Conservation (phyloP, 2,888 invertebrate species). For the Hyles lineata region DNA sequence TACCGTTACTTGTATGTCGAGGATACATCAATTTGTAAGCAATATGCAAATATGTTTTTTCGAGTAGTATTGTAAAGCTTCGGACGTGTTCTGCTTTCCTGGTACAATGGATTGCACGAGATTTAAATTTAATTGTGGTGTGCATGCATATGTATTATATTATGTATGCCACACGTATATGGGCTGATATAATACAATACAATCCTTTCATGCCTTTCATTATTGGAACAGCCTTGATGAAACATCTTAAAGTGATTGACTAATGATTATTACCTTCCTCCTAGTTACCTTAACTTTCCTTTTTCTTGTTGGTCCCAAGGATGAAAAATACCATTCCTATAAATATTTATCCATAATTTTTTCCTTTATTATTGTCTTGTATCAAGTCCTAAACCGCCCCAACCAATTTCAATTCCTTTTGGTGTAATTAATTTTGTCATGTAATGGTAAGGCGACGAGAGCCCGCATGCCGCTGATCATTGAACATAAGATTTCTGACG, state of each 20-base stretch:
- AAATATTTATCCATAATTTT: too few relatives aligned
- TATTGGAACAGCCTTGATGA: too few relatives aligned
- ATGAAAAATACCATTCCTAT: too few relatives aligned
- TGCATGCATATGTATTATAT: neutral
- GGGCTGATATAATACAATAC: too few relatives aligned
- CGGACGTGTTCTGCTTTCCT: neutral
- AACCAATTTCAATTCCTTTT: neutral
- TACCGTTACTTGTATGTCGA: conserved; percentile 12
- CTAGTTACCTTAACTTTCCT: too few relatives aligned
- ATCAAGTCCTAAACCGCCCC: neutral
- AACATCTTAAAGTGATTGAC: too few relatives aligned
- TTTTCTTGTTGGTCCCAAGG: too few relatives aligned
- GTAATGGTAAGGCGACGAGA: neutral
- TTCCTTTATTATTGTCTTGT: neutral
- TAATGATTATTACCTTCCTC: too few relatives aligned
- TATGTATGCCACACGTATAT: too few relatives aligned
- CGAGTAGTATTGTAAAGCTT: neutral
- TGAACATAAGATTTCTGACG: neutral
- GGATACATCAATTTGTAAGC: conserved; percentile 16
- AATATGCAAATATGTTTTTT: conserved; percentile 18
- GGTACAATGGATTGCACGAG: neutral
- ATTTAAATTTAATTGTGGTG: neutral
- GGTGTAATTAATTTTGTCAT: conserved; percentile 16
- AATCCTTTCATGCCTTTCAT: too few relatives aligned
- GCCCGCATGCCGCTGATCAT: conserved; percentile 13